Evolutionary conservation across 2,797 vertebrate genomes (phyloP), one percentile per base, ranked within the genome.

Genomic region (Megaceryle alcyon): DNA sequence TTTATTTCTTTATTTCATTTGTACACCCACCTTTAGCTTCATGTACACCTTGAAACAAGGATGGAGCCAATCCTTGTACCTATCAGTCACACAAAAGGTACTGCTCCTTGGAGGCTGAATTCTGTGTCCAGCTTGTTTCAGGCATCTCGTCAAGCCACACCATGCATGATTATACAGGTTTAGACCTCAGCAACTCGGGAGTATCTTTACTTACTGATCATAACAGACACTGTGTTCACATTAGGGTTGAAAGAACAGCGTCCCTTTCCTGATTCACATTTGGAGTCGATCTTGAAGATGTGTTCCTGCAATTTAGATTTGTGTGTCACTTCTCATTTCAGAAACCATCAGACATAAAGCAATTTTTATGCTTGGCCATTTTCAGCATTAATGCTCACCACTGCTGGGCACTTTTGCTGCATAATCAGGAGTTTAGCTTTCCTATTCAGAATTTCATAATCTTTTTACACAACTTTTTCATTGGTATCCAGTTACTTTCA

Each of bases 201-300:
- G 35, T 31, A 19, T 77, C 93, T 96, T 84, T 95, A 99, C 99
- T 98, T 98, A 99, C 99, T 99, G 97, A 99, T 99, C 99, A 99
- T 99, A 95, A 99, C 98, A 59, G 99, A 99, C 65, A 99, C 99
- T 0, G 99, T 99, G 84, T 99, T 99, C 95, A 99, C 99, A 77
- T 97, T 98, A 23, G 99, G 99, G 85, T 99, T 99, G 98, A 99
- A 99, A 93, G 99, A 99, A 91, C 99, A 99, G 82, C 99, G 98
- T 66, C 99, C 99, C 96, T 99, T 99, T 64, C 99, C 99, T 29
- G 99, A 99, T 97, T 99, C 99, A 35, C 98, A 98, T 95, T 98
- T 98, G 17, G 99, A 99, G 97, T 99, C 99, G 2, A 99, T 99
- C 94, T 98, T 96, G 97, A 99, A 99, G 82, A 99, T 96, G 97